Conservation (phyloP, 2,113 vertebrate genomes). For the Siniperca knerii region DNA sequence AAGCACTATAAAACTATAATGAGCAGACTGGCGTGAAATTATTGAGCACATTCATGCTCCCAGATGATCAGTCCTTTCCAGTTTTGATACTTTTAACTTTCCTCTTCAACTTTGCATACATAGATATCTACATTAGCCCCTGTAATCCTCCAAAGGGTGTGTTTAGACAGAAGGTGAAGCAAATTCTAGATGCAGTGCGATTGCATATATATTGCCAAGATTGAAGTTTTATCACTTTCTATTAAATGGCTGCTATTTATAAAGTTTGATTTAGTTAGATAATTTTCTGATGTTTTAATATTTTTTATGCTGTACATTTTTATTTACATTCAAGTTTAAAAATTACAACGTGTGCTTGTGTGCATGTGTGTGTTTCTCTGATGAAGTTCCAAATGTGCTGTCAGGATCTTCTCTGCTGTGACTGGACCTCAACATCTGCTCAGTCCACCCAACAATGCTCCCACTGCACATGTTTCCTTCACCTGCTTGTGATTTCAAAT, state of each 20-base stretch:
- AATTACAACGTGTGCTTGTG: background rate
- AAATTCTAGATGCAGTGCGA: no score
- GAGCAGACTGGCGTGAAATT: background rate
- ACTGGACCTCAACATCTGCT: constrained; percentile 34
- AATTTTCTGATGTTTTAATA: background rate
- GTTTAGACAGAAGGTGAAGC: no score
- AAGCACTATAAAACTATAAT: background rate
- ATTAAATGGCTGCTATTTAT: background rate
- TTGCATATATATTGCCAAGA: no score
- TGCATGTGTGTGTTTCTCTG: background rate
- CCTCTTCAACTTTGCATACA: no score
- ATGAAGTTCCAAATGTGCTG: constrained; percentile 4
- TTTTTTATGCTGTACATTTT: background rate
- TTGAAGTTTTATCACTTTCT: background rate
- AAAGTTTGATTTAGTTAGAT: background rate
- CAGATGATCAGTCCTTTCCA: no score
- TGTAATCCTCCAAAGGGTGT: no score
- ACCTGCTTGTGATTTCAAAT: background rate
- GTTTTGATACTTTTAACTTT: no score
- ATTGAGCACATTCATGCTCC: no score
- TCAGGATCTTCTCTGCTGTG: constrained; percentile 2
- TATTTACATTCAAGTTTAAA: background rate
- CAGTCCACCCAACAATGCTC: background rate
- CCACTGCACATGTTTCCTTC: background rate
- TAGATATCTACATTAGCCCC: no score